phyloP scores from a whole-genome alignment of 1,140 invertebrate genomes.

The Prorops nasuta region DNA sequence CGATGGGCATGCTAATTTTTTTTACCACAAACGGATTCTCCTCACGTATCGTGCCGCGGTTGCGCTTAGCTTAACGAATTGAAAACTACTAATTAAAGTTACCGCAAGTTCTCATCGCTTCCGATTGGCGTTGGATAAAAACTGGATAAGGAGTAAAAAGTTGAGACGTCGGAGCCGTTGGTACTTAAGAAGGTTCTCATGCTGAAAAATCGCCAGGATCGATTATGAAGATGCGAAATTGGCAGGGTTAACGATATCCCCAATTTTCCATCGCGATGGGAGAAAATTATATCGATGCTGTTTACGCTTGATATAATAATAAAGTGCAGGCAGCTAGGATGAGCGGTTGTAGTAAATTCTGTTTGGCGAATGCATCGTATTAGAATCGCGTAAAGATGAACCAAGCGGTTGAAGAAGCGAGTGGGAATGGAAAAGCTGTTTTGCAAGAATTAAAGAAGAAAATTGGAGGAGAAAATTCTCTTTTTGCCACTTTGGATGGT shows the following conservation, averaged over 20 bases:
- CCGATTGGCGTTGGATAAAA: conserved; percentile 1
- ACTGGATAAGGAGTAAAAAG: conserved; percentile 1
- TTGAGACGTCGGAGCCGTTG: too few relatives aligned
- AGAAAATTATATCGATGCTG: too few relatives aligned
- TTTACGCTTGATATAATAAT: too few relatives aligned
- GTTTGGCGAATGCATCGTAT: too few relatives aligned
- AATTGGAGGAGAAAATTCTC: conserved; percentile 22
- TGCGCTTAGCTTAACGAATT: conserved; percentile 27
- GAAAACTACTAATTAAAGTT: conserved; percentile 33
- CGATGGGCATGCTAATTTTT: conserved; percentile 27
- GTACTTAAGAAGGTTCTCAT: too few relatives aligned
- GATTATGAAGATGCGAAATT: too few relatives aligned
- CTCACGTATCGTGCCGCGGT: conserved; percentile 22
- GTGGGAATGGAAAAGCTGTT: not conserved
- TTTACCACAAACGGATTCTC: conserved; percentile 19
- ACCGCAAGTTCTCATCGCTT: conserved; percentile 23
- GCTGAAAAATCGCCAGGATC: too few relatives aligned
- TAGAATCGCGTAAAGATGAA: too few relatives aligned
- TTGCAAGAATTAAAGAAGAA: not conserved
- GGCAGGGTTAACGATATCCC: too few relatives aligned
- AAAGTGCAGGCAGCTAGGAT: too few relatives aligned
- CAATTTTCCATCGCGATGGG: too few relatives aligned
- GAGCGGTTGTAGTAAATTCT: too few relatives aligned
- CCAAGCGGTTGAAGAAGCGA: not conserved
- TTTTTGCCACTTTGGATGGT: conserved; percentile 35